Conservation (phyloP, 2,113 vertebrate species). For the Trachemys scripta region DNA sequence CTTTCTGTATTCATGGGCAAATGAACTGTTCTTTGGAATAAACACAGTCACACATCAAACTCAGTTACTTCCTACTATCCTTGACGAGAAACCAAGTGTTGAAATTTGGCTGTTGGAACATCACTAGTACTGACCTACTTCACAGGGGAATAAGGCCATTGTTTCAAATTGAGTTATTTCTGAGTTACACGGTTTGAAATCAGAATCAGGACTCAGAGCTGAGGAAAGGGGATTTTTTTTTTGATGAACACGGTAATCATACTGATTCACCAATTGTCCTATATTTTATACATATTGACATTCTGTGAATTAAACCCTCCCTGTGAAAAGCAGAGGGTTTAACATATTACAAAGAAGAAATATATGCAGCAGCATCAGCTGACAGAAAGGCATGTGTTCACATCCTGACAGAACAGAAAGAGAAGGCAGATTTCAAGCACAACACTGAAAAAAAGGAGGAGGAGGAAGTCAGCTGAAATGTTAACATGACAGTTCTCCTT, state of each 20-base stretch:
- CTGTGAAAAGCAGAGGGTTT: background rate
- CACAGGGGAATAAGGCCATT: accelerated
- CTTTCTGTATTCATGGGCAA: background rate
- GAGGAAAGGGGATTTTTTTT: background rate
- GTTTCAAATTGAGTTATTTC: background rate
- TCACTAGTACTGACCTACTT: background rate
- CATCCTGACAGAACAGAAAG: background rate
- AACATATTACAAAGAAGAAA: background rate
- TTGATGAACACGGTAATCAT: background rate
- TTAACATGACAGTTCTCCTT: conserved; percentile 54
- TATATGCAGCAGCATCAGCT: background rate
- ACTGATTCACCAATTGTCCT: background rate
- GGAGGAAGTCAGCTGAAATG: conserved; percentile 61
- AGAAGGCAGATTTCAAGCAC: conserved; percentile 32
- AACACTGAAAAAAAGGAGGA: background rate
- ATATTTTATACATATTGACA: accelerated
- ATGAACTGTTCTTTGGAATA: background rate
- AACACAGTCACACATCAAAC: accelerated
- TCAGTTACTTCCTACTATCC: accelerated
- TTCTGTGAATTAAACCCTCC: background rate
- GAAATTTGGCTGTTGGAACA: accelerated
- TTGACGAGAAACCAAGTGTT: background rate
- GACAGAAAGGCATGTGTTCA: background rate
- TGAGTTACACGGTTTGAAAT: background rate
- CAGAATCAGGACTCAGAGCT: background rate